Evolutionary conservation across 1,140 invertebrate species (phyloP).

Genomic region (Coboldia fuscipes): DNA sequence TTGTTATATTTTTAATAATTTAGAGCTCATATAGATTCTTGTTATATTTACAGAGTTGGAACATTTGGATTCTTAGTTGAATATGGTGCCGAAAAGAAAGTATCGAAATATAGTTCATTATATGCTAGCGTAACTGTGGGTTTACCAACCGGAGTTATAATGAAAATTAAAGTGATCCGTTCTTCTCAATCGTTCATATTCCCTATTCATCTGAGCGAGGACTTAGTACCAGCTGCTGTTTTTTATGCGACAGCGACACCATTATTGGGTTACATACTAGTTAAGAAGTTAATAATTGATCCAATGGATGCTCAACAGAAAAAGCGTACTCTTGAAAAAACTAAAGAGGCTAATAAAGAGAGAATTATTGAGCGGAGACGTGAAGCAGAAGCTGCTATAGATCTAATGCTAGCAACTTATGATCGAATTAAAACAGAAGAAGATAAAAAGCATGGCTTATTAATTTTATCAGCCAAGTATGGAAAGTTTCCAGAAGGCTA

Average conservation of each 20-base stretch:
- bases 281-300: constrained; percentile 73
- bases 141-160: constrained; percentile 62
- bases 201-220: constrained; percentile 78
- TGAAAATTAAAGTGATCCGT: constrained; percentile 69
- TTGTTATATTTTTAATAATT: no score
- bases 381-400: constrained; percentile 65
- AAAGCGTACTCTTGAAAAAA: constrained; percentile 48
- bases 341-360: constrained; percentile 47
- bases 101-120: constrained; percentile 74
- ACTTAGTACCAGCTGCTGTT: constrained; percentile 67
- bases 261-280: constrained; percentile 49
- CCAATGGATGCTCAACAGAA: constrained; percentile 61
- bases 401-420: constrained; percentile 72
- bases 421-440: constrained; percentile 53
- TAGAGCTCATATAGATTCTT: not conserved
- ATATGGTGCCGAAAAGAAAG: constrained; percentile 81
- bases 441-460: constrained; percentile 51
- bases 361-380: constrained; percentile 55
- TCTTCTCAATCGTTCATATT: constrained; percentile 76
- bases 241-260: constrained; percentile 86
- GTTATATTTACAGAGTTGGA: constrained; percentile 39
- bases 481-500: constrained; percentile 29
- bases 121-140: constrained; percentile 67
- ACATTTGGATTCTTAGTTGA: constrained; percentile 70
- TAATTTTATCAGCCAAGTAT: constrained; percentile 74